Base-by-base conservation (phyloP, 2,888 invertebrate species). In the Hermaeophaga mercurialis region DNA sequence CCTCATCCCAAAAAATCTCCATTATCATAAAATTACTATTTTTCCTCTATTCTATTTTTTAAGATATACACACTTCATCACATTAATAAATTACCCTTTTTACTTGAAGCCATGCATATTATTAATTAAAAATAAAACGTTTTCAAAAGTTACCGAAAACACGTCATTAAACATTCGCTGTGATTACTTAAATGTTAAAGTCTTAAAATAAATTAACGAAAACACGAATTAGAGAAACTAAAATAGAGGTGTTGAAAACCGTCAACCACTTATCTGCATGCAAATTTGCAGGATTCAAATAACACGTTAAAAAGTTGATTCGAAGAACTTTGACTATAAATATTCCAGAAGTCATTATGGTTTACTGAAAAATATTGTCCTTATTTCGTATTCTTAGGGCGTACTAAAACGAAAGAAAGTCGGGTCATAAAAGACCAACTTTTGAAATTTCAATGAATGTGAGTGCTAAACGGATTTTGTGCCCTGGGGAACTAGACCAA, bases 391-490 rank as follows among this genome's bases (percentile, higher is more conserved):
- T 60, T 60, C 60, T 24, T 7, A 11, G 34, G 11, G 54, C 38
- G 47, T 41, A 26, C 26, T 33, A 59, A 56, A 60, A 50, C 53
- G 56, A 43, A 60, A 50, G 41, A 57, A 60, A 49, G 28, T 56
- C 34, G 36, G 17, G 48, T 43, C 47, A 54, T 59, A 54, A 59
- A 56, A 54, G 56, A 46, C 54, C 50, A 59, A 59, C 47, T 59
- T 59, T 55, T 36, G 55, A 46, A 46, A 55, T 59, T 59, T 56
- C 46, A 41, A 41, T 38, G 38, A 39, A 49, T 41, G 41, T 9
- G 33, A 49, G 22, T 38, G 47, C 36, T 48, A 28, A 48, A 26
- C 8, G 38, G 38, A 48, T 26, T 47, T 47, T n/a, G 47, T 7
- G 34, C 41, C 41, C 22, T 19, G n/a, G 22, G 41, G 39, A n/a